Conservation (phyloP, 2,888 invertebrate species). For the Drosophila atripex region DNA sequence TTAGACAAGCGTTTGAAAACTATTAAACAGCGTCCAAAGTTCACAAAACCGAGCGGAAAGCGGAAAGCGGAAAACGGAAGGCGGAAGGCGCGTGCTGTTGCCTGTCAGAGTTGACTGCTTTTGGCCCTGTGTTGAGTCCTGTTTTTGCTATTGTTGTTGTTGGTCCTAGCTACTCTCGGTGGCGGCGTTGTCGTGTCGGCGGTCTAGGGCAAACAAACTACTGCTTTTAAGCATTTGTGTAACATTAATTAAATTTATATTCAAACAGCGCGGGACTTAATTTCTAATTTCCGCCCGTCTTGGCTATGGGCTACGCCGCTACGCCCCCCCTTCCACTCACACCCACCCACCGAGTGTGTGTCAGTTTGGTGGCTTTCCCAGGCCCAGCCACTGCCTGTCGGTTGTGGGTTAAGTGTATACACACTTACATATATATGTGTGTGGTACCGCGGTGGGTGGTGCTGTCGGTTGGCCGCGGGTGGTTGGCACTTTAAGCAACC, state of each 20-base stretch:
- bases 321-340: conserved; percentile 10
- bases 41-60: conserved; percentile 58
- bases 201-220: conserved; percentile 73
- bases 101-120: conserved; percentile 67
- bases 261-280: conserved; percentile 79
- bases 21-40: conserved; percentile 77
- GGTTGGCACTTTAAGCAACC: conserved; percentile 76
- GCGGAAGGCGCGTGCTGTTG: conserved; percentile 75
- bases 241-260: conserved; percentile 79
- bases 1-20: conserved; percentile 77
- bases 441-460: conserved; percentile 42
- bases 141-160: conserved; percentile 21
- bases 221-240: conserved; percentile 78
- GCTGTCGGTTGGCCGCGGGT: conserved; percentile 51
- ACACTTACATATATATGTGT: conserved; percentile 19
- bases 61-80: conserved; percentile 64
- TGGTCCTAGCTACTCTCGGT: conserved; percentile 11
- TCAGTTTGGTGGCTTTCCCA: conserved; percentile 17
- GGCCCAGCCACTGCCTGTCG: conserved; percentile 26
- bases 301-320: conserved; percentile 42
- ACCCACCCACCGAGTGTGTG: conserved; percentile 30
- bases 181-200: conserved; percentile 47
- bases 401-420: conserved; percentile 35
- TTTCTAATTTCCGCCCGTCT: conserved; percentile 78
- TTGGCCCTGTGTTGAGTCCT: conserved; percentile 29